These are phyloP conservation scores for Thalassaphorura encarpata DNA, from an alignment of 1,140 invertebrate species.

Conservation along the genomic window DNA sequence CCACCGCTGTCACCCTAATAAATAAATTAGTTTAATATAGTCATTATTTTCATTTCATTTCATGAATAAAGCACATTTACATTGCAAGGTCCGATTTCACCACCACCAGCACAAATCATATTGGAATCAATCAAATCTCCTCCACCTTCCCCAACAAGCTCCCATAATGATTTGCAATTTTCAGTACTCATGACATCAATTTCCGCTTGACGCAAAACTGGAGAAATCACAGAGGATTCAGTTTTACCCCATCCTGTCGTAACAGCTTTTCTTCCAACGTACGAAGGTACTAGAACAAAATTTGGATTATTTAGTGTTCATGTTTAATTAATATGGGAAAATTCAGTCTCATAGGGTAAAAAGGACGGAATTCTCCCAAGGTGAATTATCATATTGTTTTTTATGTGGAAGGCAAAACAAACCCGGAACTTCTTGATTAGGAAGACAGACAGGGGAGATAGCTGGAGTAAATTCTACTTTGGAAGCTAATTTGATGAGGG, in stretches of 20 bases:
- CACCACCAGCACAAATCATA: slow-evolving; percentile 19
- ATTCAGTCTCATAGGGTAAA: too few relatives aligned
- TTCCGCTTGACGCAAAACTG: slow-evolving; percentile 18
- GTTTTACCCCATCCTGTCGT: slow-evolving; percentile 28
- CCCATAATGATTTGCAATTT: slow-evolving; percentile 9
- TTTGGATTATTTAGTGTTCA: too few relatives aligned
- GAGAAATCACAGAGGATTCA: slow-evolving; percentile 19
- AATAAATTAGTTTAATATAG: too few relatives aligned
- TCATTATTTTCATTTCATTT: background rate
- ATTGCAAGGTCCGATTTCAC: slow-evolving; percentile 24
- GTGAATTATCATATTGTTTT: too few relatives aligned
- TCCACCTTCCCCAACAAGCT: slow-evolving; percentile 13
- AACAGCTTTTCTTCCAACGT: slow-evolving; percentile 7
- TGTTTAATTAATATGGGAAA: too few relatives aligned
- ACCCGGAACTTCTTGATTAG: slow-evolving; percentile 4
- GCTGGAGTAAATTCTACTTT: slow-evolving; percentile 8
- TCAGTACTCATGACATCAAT: slow-evolving; percentile 16
- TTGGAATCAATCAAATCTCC: slow-evolving; percentile 9
- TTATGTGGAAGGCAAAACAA: too few relatives aligned
- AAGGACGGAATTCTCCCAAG: too few relatives aligned
- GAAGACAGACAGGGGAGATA: slow-evolving; percentile 22
- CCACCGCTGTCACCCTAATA: slow-evolving; percentile 23
- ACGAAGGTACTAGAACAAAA: slow-evolving; percentile 4
- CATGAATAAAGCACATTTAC: slow-evolving; percentile 6
- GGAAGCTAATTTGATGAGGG: slow-evolving; percentile 16